Evolutionary conservation across 2,113 vertebrate genomes (phyloP).

Genomic region (Hylia prasina): DNA sequence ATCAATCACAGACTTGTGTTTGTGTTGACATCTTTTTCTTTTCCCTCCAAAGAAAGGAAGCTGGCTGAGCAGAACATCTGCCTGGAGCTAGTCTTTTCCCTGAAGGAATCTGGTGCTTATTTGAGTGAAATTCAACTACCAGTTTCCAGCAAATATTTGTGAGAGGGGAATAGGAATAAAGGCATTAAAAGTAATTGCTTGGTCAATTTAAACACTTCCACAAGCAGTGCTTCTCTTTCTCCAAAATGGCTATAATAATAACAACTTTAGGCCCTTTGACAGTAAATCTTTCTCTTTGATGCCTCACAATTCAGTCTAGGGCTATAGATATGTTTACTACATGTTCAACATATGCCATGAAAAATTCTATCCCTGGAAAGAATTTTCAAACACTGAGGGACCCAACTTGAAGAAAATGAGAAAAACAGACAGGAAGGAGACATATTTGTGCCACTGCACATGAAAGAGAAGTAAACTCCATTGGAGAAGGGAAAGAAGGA

Average conservation of each 20-base stretch:
- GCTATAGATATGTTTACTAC: background rate
- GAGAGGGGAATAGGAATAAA: background rate
- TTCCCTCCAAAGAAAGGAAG: conserved; percentile 33
- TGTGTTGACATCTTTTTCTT: conserved; percentile 9
- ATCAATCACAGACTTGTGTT: conserved; percentile 49
- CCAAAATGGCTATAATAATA: background rate
- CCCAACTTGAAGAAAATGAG: background rate
- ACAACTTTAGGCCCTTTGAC: background rate
- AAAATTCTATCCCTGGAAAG: background rate
- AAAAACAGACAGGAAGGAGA: background rate
- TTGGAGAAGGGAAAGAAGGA: background rate
- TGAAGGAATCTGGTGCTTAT: background rate
- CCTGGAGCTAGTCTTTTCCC: background rate
- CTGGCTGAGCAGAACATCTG: conserved; percentile 27
- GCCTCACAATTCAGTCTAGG: background rate
- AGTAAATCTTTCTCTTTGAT: background rate
- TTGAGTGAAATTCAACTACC: conserved; percentile 16
- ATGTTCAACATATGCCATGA: background rate
- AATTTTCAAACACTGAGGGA: background rate
- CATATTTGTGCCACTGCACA: background rate
- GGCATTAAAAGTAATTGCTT: conserved; percentile 14
- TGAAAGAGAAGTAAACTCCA: background rate
- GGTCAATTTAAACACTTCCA: background rate
- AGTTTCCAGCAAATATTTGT: conserved; percentile 28
- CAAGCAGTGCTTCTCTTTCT: background rate